A percentile compares a stretch with the other conserved stretches of the same genome.
These are phyloP conservation scores for Dreissena rostriformis DNA, from an alignment of 1,140 invertebrate genomes.

Conservation along the genomic window DNA sequence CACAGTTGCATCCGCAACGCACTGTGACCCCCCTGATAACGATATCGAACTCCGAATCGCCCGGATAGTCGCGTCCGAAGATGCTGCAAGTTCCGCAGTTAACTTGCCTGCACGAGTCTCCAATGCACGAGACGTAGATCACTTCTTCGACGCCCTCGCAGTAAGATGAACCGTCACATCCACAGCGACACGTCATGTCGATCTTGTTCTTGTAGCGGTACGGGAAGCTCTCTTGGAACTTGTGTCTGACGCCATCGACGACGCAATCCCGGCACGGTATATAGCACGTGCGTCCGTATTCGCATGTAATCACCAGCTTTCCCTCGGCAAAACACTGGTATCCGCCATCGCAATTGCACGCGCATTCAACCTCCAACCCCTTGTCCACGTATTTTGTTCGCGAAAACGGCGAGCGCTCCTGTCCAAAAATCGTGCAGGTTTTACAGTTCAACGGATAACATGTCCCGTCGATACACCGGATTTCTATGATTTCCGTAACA, in stretches of 20 bases:
- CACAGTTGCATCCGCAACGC: conserved; percentile 35
- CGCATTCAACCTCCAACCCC: conserved; percentile 32
- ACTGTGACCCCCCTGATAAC: conserved; percentile 35
- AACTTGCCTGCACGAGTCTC: conserved; percentile 1
- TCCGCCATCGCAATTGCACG: conserved; percentile 41
- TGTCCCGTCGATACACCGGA: conserved; percentile 30
- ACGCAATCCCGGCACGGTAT: conserved; percentile 10
- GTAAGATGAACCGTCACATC: conserved; percentile 44
- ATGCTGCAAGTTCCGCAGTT: conserved; percentile 38
- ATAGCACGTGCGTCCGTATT: conserved; percentile 8
- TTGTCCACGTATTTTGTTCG: conserved; percentile 22
- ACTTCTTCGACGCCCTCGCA: conserved; percentile 21
- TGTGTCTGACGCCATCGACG: conserved; percentile 15
- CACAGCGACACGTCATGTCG: conserved; percentile 43
- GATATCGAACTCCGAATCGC: conserved; percentile 26
- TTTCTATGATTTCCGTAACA: conserved; percentile 33
- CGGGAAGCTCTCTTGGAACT: background rate
- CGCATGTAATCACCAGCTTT: background rate
- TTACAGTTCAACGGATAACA: conserved; percentile 31
- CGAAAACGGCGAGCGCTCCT: conserved; percentile 11
- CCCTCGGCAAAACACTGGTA: conserved; percentile 23
- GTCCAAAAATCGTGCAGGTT: conserved; percentile 43
- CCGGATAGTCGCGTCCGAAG: conserved; percentile 37
- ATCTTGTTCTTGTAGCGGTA: conserved; percentile 33
- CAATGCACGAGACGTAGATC: conserved; percentile 43